Evolutionary conservation across 2,888 invertebrate species (phyloP).

Genomic region (Patella caerulea): DNA sequence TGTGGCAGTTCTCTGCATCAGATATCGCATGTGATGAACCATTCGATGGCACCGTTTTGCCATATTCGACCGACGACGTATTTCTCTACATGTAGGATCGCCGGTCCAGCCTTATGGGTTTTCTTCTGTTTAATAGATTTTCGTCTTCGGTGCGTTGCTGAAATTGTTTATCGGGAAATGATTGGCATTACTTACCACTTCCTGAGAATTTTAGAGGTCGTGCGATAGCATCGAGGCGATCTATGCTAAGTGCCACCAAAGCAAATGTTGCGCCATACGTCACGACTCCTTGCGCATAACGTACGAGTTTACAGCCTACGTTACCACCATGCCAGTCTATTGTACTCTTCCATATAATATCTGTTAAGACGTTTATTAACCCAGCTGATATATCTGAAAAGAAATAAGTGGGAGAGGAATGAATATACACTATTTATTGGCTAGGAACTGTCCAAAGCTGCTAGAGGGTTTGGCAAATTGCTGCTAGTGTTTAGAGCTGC

Average conservation of each 20-base stretch:
- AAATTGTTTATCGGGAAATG: too few relatives aligned
- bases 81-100: too few relatives aligned
- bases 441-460: too few relatives aligned
- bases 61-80: too few relatives aligned
- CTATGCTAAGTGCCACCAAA: conserved; percentile 67
- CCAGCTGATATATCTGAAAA: conserved; percentile 64
- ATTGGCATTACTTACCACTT: conserved; percentile 42
- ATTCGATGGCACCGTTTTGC: too few relatives aligned
- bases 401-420: neutral
- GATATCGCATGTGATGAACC: too few relatives aligned
- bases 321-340: conserved; percentile 66
- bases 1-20: too few relatives aligned
- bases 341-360: conserved; percentile 64
- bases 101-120: too few relatives aligned
- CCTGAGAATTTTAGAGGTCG: conserved; percentile 61
- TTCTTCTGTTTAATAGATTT: too few relatives aligned
- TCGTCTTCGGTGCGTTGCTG: too few relatives aligned
- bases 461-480: too few relatives aligned
- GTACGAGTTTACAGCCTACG: conserved; percentile 62
- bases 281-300: conserved; percentile 59
- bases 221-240: conserved; percentile 67
- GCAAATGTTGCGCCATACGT: conserved; percentile 67
- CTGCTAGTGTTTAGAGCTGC: too few relatives aligned
- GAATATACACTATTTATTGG: neutral
- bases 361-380: conserved; percentile 60